Conservation (phyloP, 2,797 vertebrate species). For the Coilia nasus region DNA sequence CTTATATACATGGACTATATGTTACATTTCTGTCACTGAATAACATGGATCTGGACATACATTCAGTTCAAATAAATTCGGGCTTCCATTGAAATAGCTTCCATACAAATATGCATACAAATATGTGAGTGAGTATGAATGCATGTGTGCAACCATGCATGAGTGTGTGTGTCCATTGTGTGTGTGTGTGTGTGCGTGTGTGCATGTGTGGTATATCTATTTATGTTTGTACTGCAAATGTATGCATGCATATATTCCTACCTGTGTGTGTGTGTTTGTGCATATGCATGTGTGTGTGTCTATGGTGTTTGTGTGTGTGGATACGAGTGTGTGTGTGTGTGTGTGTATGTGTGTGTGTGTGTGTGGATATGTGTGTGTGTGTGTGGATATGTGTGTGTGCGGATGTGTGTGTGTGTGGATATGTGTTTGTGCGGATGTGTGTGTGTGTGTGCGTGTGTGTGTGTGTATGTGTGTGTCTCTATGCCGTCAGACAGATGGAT, state of each 20-base stretch:
- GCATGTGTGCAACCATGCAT: too few relatives aligned
- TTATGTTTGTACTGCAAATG: not conserved
- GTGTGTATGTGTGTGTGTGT: not conserved
- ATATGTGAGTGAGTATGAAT: too few relatives aligned
- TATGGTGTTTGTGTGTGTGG: not conserved
- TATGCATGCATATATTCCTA: not conserved
- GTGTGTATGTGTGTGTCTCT: slow-evolving; percentile 4
- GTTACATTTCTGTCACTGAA: not conserved
- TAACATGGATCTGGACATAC: not conserved
- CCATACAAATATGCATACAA: not conserved
- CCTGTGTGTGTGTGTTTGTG: not conserved
- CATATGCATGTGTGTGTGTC: not conserved
- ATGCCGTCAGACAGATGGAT: slow-evolving; percentile 14
- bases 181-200: not conserved
- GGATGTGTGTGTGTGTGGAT: not conserved
- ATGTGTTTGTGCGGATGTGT: slow-evolving; percentile 3
- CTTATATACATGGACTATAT: not conserved
- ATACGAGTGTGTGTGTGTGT: not conserved
- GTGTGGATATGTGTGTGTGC: not conserved
- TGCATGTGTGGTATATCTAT: not conserved
- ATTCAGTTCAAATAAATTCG: not conserved
- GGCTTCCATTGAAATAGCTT: not conserved
- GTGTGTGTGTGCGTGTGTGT: not conserved
- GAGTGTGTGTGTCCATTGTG: not conserved
- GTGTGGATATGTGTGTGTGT: not conserved